Evolutionary conservation across 2,797 vertebrate species (phyloP).

Genomic region (Scolopax rusticola): DNA sequence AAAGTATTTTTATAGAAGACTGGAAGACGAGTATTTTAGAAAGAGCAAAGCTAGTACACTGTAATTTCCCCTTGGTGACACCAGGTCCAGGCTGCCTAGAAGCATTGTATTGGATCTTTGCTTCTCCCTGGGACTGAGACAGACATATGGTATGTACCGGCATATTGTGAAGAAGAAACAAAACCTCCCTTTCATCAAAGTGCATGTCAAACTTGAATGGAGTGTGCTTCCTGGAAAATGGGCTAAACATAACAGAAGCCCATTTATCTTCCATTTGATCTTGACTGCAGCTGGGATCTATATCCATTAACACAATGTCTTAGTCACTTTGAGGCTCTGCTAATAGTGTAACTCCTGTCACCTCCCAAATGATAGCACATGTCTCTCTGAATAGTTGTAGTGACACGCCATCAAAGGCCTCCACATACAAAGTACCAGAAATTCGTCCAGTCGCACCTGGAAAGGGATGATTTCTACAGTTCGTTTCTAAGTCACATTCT

Average conservation of each 20-base stretch:
- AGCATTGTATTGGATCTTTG: slow-evolving; percentile 23
- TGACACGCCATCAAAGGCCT: not conserved
- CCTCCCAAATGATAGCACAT: not conserved
- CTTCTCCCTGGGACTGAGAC: slow-evolving; percentile 27
- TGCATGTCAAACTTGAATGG: slow-evolving; percentile 28
- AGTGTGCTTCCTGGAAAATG: slow-evolving; percentile 72
- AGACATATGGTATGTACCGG: slow-evolving; percentile 34
- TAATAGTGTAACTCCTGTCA: not conserved
- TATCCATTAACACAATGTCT: slow-evolving; percentile 64
- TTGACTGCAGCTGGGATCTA: slow-evolving; percentile 72
- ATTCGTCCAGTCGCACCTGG: not conserved
- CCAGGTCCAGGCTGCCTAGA: not conserved
- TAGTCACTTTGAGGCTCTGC: not conserved
- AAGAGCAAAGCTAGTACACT: not conserved
- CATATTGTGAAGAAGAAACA: slow-evolving; percentile 48
- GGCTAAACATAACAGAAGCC: slow-evolving; percentile 75
- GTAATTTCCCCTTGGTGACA: not conserved
- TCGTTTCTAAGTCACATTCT: not conserved
- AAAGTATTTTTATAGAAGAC: slow-evolving; percentile 16
- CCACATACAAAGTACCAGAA: not conserved
- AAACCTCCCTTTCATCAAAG: slow-evolving; percentile 57
- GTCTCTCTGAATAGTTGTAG: not conserved
- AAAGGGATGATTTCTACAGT: not conserved
- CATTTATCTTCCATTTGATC: slow-evolving; percentile 81
- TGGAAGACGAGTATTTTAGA: not conserved